phyloP scores from a whole-genome alignment of 2,797 vertebrate genomes.

The Lates japonicus region DNA sequence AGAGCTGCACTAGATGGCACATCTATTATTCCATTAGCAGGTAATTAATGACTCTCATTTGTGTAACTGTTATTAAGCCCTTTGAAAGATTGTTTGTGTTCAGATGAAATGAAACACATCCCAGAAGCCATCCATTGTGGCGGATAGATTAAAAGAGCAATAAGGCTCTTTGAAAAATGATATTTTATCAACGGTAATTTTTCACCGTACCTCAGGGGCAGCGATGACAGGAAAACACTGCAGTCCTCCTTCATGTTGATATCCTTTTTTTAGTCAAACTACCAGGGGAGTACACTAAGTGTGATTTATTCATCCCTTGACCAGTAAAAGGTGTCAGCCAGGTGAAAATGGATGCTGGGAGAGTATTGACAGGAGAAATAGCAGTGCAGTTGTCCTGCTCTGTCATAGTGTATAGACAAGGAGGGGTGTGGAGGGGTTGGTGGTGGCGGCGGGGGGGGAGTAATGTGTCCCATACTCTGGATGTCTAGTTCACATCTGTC shows the following conservation, averaged over 20 bases:
- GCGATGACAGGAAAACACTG: conserved; percentile 93
- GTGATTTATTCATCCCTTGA: conserved; percentile 98
- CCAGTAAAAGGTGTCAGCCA: conserved; percentile 92
- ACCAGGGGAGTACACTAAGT: conserved; percentile 93
- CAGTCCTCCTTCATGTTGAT: conserved; percentile 96
- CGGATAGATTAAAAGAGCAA: conserved; percentile 95
- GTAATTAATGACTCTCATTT: conserved; percentile 95
- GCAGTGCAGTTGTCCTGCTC: conserved; percentile 84
- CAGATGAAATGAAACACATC: conserved; percentile 92
- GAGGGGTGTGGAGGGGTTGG: conserved; percentile 1
- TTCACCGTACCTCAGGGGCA: conserved; percentile 93
- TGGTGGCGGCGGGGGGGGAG: not conserved
- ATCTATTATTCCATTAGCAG: conserved; percentile 94
- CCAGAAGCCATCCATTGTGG: conserved; percentile 92
- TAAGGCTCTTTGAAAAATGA: conserved; percentile 97
- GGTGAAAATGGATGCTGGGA: conserved; percentile 91
- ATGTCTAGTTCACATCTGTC: conserved; percentile 62
- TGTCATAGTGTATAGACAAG: conserved; percentile 74
- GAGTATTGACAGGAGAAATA: conserved; percentile 89
- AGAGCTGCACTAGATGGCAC: conserved; percentile 85
- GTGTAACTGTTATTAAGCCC: conserved; percentile 92
- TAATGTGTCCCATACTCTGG: conserved; percentile 57
- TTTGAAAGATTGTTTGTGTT: conserved; percentile 93
- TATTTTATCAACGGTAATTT: conserved; percentile 97
- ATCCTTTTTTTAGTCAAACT: conserved; percentile 92